Conservation (phyloP, 2,113 vertebrate genomes). For the Leptosomus discolor region DNA sequence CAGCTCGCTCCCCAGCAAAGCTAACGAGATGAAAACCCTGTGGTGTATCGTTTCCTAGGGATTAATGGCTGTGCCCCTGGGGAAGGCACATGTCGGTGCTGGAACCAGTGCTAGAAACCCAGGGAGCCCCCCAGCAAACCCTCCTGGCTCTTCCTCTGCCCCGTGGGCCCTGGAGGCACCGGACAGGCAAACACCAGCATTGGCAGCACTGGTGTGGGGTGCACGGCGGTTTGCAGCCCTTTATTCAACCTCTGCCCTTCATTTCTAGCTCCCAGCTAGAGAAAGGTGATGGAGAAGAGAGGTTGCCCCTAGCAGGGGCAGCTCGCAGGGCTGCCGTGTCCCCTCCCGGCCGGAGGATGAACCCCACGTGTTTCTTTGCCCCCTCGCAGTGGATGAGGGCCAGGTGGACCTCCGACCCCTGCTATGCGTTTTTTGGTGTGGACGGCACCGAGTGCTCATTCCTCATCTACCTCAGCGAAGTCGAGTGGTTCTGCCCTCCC, state of each 20-base stretch:
- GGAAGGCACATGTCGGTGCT: not conserved
- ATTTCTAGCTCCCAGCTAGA: not conserved
- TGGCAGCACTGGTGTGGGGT: accelerated
- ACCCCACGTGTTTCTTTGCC: not conserved
- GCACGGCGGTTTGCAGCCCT: not conserved
- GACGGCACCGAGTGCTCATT: constrained; percentile 97
- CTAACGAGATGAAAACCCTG: not conserved
- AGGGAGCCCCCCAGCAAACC: not conserved
- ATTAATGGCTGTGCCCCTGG: not conserved
- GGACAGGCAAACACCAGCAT: not conserved
- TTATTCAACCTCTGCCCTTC: not conserved
- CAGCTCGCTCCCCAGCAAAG: not conserved
- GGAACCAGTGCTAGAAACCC: not conserved
- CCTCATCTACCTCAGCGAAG: constrained; percentile 95
- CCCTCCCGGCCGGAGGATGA: accelerated
- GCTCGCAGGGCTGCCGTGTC: not conserved
- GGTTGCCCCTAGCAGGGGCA: not conserved
- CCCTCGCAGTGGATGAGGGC: constrained; percentile 93
- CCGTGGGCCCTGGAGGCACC: accelerated
- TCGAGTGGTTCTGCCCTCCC: constrained; percentile 97
- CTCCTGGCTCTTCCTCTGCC: not conserved
- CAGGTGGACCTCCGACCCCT: constrained; percentile 96
- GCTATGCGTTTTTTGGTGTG: constrained; percentile 94
- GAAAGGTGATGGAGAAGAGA: not conserved
- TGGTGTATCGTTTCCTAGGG: not conserved